These are phyloP conservation scores for Mythimna pallens DNA, from an alignment of 2,888 invertebrate genomes.

Conservation along the genomic window DNA sequence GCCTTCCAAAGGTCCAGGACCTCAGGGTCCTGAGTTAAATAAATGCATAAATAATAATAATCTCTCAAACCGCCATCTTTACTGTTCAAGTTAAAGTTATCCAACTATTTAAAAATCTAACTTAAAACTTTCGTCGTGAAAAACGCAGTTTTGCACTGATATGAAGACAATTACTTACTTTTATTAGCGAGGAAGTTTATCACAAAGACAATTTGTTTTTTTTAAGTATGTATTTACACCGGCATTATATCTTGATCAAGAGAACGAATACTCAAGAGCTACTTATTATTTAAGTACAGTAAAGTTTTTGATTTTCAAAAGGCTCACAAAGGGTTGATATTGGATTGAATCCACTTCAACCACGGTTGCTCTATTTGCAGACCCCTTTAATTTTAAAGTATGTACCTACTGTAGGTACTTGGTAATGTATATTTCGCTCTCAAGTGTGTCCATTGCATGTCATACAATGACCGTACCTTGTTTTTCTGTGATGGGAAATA, in stretches of 20 bases:
- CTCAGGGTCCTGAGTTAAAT: too few species aligned
- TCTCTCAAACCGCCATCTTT: not conserved
- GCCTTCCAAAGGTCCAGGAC: too few species aligned
- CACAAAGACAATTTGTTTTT: not conserved
- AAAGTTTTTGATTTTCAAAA: conserved; percentile 24
- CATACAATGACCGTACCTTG: not conserved
- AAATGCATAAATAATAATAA: too few species aligned
- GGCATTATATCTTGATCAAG: not conserved
- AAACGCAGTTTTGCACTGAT: not conserved
- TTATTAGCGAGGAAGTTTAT: not conserved
- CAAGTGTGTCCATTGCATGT: conserved; percentile 36
- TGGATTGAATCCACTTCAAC: conserved; percentile 35
- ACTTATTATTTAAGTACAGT: not conserved
- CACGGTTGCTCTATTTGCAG: conserved; percentile 30
- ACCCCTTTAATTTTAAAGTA: conserved; percentile 30
- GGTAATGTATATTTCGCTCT: conserved; percentile 43
- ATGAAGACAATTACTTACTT: not conserved
- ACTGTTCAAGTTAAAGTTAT: not conserved
- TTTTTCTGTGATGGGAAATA: too few species aligned
- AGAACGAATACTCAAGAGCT: not conserved
- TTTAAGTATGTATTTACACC: not conserved
- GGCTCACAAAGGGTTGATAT: conserved; percentile 26
- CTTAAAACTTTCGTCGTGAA: too few species aligned
- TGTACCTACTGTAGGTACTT: conserved; percentile 27
- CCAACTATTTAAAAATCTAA: not conserved